Base-by-base conservation (phyloP, 1,140 invertebrate genomes). In the Araneus ventricosus region DNA sequence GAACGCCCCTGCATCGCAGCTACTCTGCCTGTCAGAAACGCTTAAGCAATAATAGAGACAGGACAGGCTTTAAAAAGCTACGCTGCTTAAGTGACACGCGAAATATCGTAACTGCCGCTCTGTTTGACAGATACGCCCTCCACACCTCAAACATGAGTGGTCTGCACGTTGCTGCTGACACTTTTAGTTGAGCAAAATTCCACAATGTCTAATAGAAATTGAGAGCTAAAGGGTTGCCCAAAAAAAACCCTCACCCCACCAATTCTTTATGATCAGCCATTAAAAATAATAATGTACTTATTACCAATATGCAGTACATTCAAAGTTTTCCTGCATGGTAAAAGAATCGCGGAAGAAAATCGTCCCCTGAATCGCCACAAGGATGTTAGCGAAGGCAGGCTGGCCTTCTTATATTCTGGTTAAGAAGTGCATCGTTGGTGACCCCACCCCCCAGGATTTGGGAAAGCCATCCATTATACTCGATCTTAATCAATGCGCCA, bases 331-430 rank as follows among this genome's bases (percentile, higher is more conserved):
- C 70, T 75, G 22, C 1, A 37, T 34, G 30, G 14, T 5, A 75
- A 75, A 75, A 75, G 37, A 84, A 84, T 52, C 39, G 82, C 82
- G n/a, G n/a, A n/a, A n/a, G n/a, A n/a, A 84, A 84, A 84, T 79
- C 91, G 91, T 87, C 85, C 85, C 91, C 82, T 82, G 85, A 57
- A 88, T 85, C 92, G 86, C n/a, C n/a, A 93, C 92, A 93, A 93
- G 87, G 92, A 93, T 93, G 89, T 93, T 93, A 93, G 92, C 87
- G 45, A 88, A 85, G 86, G 70, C 57, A 70, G 90, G 39, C 80
- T 37, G 57, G 92, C 92, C 92, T 93, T 93, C 92, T 93, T 93
- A 93, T 93, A 88, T 93, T 93, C 92, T 93, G 86, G 92, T 93
- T 79, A 88, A 93, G 85, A 88, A 93, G 85, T 88, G 82, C 85